These are phyloP conservation scores for Drosophila putrida DNA, from an alignment of 2,888 invertebrate genomes.

Conservation along the genomic window DNA sequence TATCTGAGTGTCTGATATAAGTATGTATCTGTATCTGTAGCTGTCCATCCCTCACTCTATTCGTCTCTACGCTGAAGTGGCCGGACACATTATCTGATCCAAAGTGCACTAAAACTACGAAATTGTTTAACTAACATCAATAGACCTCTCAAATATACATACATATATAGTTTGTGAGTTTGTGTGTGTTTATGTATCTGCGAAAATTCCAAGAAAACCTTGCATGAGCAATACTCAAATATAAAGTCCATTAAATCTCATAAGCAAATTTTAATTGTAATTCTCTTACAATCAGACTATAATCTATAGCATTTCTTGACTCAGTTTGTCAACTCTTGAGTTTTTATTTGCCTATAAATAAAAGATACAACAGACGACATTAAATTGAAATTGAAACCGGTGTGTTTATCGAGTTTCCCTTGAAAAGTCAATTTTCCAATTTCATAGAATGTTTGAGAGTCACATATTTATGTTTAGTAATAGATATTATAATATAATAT, in stretches of 20 bases:
- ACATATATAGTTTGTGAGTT: background rate
- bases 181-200: background rate
- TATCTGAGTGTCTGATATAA: constrained; percentile 16
- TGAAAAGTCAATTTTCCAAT: too few relatives aligned
- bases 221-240: constrained; percentile 26
- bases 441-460: too few relatives aligned
- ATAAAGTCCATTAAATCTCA: constrained; percentile 12
- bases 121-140: constrained; percentile 42
- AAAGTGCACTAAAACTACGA: constrained; percentile 39
- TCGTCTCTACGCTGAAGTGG: constrained; percentile 11
- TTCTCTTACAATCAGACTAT: constrained; percentile 5
- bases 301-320: background rate
- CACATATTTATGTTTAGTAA: too few relatives aligned
- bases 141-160: constrained; percentile 13
- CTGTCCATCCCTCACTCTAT: background rate
- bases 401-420: too few relatives aligned
- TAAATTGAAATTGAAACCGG: background rate
- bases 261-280: constrained; percentile 7
- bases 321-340: background rate
- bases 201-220: constrained; percentile 38
- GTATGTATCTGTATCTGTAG: constrained; percentile 11
- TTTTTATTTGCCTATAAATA: background rate
- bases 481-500: too few relatives aligned
- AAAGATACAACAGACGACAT: background rate
- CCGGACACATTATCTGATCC: constrained; percentile 19